Evolutionary conservation across 2,797 vertebrate species (phyloP).

Genomic region (Trachops cirrhosus): DNA sequence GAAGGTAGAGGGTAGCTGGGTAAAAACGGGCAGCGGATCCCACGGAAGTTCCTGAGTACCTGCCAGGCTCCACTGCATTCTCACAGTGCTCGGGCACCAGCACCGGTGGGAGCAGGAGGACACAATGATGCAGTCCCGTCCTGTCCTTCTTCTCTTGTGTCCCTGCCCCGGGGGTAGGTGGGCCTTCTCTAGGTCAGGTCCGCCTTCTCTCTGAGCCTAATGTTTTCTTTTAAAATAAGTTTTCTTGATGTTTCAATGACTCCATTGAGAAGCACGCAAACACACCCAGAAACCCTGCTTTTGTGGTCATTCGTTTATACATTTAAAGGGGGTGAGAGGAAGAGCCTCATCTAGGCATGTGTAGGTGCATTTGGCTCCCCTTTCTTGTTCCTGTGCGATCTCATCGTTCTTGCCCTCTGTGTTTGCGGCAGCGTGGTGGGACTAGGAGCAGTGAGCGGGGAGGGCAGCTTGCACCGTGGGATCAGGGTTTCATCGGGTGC

Average conservation of each 20-base stretch:
- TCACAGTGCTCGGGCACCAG: not conserved
- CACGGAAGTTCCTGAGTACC: not conserved
- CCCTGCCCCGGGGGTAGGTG: fast-evolving
- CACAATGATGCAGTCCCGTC: fast-evolving
- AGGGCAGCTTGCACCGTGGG: fast-evolving
- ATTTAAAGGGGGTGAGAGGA: not conserved
- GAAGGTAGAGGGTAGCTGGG: not conserved
- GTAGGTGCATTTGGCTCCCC: not conserved
- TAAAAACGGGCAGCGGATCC: not conserved
- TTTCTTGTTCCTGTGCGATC: not conserved
- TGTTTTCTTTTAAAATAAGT: no score
- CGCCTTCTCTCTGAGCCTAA: not conserved
- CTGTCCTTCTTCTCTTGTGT: not conserved
- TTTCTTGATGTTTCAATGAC: not conserved
- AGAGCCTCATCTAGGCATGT: not conserved
- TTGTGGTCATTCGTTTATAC: not conserved
- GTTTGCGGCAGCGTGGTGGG: not conserved
- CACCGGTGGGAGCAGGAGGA: not conserved
- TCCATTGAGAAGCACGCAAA: not conserved
- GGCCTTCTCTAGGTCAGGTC: not conserved
- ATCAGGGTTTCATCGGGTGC: fast-evolving
- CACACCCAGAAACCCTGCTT: not conserved
- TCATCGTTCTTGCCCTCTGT: not conserved
- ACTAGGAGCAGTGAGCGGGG: not conserved
- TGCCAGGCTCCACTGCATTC: not conserved